These are phyloP conservation scores for Torymus texanus DNA, from an alignment of 2,888 invertebrate genomes.

Conservation along the genomic window DNA sequence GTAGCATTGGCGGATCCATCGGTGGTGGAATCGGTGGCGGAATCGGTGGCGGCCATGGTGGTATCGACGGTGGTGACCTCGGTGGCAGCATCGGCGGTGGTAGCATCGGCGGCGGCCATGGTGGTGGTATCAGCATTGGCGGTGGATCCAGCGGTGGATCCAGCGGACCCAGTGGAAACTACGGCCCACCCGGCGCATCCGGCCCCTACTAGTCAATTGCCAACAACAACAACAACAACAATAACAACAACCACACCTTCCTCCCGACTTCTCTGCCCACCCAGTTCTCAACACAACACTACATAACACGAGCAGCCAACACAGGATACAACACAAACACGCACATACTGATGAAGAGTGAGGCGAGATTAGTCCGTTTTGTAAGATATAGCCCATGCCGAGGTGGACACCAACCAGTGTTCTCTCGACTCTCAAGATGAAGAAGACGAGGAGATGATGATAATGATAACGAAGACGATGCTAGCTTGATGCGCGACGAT, in stretches of 20 bases:
- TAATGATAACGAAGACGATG: constrained; percentile 51
- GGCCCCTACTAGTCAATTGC: constrained; percentile 80
- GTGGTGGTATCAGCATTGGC: constrained; percentile 56
- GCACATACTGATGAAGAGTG: constrained; percentile 54
- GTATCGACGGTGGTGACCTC: constrained; percentile 65
- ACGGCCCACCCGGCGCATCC: constrained; percentile 82
- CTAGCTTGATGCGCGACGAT: constrained; percentile 3
- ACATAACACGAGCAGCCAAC: constrained; percentile 23
- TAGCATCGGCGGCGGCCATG: constrained; percentile 60
- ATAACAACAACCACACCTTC: constrained; percentile 27
- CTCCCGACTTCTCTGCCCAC: constrained; percentile 45
- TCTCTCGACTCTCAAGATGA: constrained; percentile 6
- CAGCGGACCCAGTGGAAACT: constrained; percentile 76
- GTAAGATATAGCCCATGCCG: constrained; percentile 45
- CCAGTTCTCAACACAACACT: constrained; percentile 1
- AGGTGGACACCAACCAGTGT: constrained; percentile 3
- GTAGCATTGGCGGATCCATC: constrained; percentile 65
- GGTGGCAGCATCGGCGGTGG: constrained; percentile 44
- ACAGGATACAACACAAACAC: constrained; percentile 52
- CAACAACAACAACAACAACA: constrained; percentile 45
- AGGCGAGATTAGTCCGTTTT: constrained; percentile 46
- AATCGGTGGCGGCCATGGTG: constrained; percentile 64
- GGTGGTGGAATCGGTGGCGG: constrained; percentile 58
- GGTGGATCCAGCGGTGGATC: constrained; percentile 63
- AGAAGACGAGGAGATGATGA: constrained; percentile 52